Conservation (phyloP, 2,888 invertebrate genomes). For the Drosophila subsilvestris region DNA sequence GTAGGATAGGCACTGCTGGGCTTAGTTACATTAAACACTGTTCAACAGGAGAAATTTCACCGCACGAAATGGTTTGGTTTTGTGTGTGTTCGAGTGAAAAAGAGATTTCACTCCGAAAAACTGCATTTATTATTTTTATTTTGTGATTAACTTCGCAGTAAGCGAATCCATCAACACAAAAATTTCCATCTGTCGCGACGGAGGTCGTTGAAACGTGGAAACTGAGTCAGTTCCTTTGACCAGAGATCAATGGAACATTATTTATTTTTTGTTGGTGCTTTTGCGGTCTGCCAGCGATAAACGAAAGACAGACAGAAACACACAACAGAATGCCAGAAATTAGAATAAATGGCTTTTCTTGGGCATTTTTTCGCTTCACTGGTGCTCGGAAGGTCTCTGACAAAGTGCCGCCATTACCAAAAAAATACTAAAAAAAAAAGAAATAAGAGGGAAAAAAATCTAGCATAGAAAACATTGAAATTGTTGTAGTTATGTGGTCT, state of each 20-base stretch:
- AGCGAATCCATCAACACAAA: slow-evolving; percentile 16
- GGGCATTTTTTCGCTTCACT: slow-evolving; percentile 27
- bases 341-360: slow-evolving; percentile 67
- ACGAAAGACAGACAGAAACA: slow-evolving; percentile 18
- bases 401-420: slow-evolving; percentile 66
- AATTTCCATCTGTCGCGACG: slow-evolving; percentile 33
- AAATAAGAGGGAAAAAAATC: slow-evolving; percentile 19
- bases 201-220: slow-evolving; percentile 8
- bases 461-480: slow-evolving; percentile 52
- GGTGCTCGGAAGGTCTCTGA: slow-evolving; percentile 63
- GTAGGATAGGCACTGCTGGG: slow-evolving; percentile 25
- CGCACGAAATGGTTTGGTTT: slow-evolving; percentile 47
- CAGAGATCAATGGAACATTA: slow-evolving; percentile 29
- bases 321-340: slow-evolving; percentile 62
- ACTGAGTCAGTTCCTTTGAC: slow-evolving; percentile 37
- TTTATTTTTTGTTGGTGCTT: slow-evolving; percentile 35
- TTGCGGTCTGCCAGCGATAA: slow-evolving; percentile 49
- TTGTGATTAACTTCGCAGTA: slow-evolving; percentile 19
- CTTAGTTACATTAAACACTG: slow-evolving; percentile 22
- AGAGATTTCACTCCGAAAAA: slow-evolving; percentile 20
- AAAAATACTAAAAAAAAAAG: slow-evolving; percentile 40
- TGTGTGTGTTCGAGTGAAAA: slow-evolving; percentile 12
- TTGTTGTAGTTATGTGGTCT: slow-evolving; percentile 53
- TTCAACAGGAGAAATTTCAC: slow-evolving; percentile 57
- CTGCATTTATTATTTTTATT: slow-evolving; percentile 22